phyloP scores from a whole-genome alignment of 2,113 vertebrate species.

The Phrynosoma platyrhinos region DNA sequence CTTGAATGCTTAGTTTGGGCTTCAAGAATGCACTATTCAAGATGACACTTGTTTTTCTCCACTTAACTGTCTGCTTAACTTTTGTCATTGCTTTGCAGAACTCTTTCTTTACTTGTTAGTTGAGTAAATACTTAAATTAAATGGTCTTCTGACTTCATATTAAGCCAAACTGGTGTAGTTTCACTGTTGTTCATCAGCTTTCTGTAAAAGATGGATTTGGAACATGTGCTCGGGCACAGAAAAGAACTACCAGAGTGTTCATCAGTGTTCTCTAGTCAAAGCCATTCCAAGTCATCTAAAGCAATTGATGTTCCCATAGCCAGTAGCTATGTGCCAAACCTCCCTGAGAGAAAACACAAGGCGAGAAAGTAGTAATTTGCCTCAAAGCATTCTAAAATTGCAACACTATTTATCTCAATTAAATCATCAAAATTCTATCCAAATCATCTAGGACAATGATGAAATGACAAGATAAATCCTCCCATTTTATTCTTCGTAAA shows the following conservation, averaged over 20 bases:
- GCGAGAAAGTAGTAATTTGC: conserved; percentile 36
- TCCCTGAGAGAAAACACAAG: neutral
- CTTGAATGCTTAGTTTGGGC: neutral
- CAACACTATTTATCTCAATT: conserved; percentile 3
- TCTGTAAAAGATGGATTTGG: neutral
- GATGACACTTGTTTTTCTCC: neutral
- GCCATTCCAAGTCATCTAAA: conserved; percentile 11
- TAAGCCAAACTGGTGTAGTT: neutral
- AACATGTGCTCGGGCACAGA: conserved; percentile 9
- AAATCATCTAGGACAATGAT: conserved; percentile 2
- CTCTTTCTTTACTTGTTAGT: neutral
- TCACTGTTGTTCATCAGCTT: neutral
- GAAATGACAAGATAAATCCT: conserved; percentile 23
- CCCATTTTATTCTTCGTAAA: conserved; percentile 31
- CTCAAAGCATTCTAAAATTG: conserved; percentile 3
- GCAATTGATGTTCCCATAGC: neutral
- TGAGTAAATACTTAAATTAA: neutral
- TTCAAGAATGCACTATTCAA: neutral
- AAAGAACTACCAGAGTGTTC: neutral
- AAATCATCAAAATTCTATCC: conserved; percentile 6
- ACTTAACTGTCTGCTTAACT: neutral
- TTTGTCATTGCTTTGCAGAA: neutral
- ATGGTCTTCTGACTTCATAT: neutral
- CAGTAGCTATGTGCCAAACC: neutral
- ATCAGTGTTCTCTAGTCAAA: neutral